Evolutionary conservation across 2,113 vertebrate genomes (phyloP), one percentile per base, ranked within the genome.

Genomic region (Kryptolebias marmoratus): DNA sequence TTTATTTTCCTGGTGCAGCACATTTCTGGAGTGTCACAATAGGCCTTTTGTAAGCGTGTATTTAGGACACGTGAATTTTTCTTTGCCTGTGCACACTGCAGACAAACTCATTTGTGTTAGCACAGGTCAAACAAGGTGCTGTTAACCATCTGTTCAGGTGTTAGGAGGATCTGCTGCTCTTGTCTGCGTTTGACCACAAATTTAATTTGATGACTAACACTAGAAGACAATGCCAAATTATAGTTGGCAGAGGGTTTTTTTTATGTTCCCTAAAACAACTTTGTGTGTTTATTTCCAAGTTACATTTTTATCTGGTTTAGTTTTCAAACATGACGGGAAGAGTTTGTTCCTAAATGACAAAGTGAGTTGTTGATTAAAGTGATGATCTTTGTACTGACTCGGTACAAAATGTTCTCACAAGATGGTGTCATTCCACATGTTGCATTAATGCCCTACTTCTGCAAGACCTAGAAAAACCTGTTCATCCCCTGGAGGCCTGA

Each of bases 371-470:
- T 42, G 1, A 42, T 42, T 36, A 36, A 36, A 42, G 8, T 42
- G 39, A 42, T 10, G 39, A 42, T 5, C 39, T 42, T 10, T 42
- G 39, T 42, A 42, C 39, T 6, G 32, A 39, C 11, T 53, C 12
- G 1, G 57, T 68, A 52, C 13, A 59, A 10, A 9, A 39, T 53
- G 32, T 49, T 60, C 32, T 39, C 12, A 64, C 39, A 71, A 76
- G 31, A 44, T 47, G 78, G 18, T 69, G 68, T 82, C 15, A 11
- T 32, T 69, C 54, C 50, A 76, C 73, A 32, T 44, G 80, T 85
- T 81, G 64, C 48, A 39, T 71, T 11, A 32, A 3, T 83, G 86
- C 10, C 85, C 87, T 81, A 86, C 79, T 90, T 90, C 69, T 63
- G 18, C 4, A 5, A 73, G 80, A 73, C 83, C 74, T 69, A 73